Evolutionary conservation across 2,113 vertebrate species (phyloP).

Genomic region (Varanus salvator): DNA sequence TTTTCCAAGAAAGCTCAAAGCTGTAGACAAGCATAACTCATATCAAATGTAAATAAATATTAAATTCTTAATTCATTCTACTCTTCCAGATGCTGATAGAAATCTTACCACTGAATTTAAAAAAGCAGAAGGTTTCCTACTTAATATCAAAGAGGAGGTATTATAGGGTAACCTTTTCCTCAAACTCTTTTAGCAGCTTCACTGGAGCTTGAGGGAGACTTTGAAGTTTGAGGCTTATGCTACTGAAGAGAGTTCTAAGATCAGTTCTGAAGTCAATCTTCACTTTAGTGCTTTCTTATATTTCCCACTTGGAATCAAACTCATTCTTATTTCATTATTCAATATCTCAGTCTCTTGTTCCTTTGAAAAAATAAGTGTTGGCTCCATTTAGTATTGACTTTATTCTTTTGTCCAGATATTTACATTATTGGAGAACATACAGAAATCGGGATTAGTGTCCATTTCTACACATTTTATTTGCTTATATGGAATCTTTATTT

Average conservation of each 20-base stretch:
- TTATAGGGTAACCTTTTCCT: not conserved
- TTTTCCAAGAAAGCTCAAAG: not conserved
- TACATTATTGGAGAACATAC: not conserved
- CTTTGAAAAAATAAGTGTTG: not conserved
- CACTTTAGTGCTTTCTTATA: not conserved
- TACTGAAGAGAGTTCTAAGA: not conserved
- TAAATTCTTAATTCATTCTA: not conserved
- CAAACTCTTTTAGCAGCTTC: not conserved
- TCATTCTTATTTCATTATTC: not conserved
- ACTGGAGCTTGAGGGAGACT: not conserved
- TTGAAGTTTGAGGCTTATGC: constrained; percentile 18
- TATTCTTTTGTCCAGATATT: not conserved
- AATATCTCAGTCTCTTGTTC: not conserved
- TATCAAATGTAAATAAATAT: not conserved
- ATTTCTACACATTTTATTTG: too few species aligned
- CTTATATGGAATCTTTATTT: not conserved
- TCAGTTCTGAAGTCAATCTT: not conserved
- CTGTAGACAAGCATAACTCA: not conserved
- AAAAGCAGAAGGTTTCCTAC: not conserved
- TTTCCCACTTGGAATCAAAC: not conserved
- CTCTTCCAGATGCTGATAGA: not conserved
- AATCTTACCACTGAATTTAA: not conserved
- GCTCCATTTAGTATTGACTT: not conserved
- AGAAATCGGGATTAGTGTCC: too few species aligned
- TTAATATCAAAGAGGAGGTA: fast-evolving